Evolutionary conservation across 2,113 vertebrate species (phyloP).

Genomic region (Oncorhynchus mykiss): DNA sequence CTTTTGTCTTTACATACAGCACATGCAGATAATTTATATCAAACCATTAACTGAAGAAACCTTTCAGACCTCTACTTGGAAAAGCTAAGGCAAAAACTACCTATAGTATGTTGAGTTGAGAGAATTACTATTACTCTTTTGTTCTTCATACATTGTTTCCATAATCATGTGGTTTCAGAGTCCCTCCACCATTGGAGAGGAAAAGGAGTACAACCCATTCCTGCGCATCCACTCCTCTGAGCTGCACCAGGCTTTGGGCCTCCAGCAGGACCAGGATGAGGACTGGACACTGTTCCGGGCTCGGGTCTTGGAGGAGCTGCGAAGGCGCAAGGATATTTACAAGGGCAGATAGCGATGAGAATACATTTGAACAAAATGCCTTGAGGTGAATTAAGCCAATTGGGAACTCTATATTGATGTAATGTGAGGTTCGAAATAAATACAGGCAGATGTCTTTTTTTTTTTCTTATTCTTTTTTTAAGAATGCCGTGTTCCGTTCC

Average conservation of each 20-base stretch:
- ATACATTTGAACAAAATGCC: neutral
- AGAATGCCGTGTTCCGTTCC: neutral
- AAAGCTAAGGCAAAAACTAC: too few species aligned
- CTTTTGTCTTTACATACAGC: too few species aligned
- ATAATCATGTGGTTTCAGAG: slow-evolving; percentile 69
- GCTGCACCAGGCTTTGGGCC: slow-evolving; percentile 82
- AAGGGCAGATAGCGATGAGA: slow-evolving; percentile 72
- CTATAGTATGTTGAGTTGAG: too few species aligned
- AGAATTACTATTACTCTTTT: too few species aligned
- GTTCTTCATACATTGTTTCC: too few species aligned
- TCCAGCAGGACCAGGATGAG: slow-evolving; percentile 73
- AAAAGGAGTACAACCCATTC: slow-evolving; percentile 94
- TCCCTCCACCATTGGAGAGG: slow-evolving; percentile 91
- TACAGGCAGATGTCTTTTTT: neutral
- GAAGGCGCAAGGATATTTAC: slow-evolving; percentile 86
- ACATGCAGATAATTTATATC: too few species aligned
- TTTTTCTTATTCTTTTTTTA: neutral
- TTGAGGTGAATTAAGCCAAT: neutral
- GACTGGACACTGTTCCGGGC: slow-evolving; percentile 81
- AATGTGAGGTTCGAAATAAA: neutral
- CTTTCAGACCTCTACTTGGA: neutral
- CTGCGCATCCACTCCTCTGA: slow-evolving; percentile 82
- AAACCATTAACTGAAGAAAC: neutral
- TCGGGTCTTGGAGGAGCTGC: slow-evolving; percentile 86
- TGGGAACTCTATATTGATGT: too few species aligned